Evolutionary conservation across 1,140 invertebrate genomes (phyloP).

Genomic region (Saccostrea cuccullata): DNA sequence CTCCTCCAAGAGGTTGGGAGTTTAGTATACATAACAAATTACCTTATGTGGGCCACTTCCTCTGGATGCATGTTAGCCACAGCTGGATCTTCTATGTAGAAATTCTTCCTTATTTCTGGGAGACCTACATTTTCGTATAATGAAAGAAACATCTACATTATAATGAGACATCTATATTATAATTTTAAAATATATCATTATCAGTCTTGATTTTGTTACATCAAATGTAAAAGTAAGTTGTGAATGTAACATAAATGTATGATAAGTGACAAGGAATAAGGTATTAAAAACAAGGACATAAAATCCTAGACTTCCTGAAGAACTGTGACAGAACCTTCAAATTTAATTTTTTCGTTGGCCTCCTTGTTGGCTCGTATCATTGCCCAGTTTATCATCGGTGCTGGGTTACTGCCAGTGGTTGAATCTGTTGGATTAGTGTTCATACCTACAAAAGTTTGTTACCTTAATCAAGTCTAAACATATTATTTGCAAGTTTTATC

Average conservation of each 20-base stretch:
- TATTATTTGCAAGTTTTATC: too few relatives aligned
- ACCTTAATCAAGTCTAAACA: too few relatives aligned
- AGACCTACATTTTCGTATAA: conserved; percentile 76
- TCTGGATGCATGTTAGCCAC: conserved; percentile 83
- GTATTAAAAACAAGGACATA: background rate
- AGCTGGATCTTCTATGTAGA: conserved; percentile 89
- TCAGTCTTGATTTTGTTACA: too few relatives aligned
- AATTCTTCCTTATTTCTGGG: conserved; percentile 87
- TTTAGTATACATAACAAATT: background rate
- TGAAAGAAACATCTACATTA: background rate
- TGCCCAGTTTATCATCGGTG: conserved; percentile 65
- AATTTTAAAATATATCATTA: too few relatives aligned
- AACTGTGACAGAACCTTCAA: conserved; percentile 55
- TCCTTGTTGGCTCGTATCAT: conserved; percentile 60
- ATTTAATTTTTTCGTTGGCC: conserved; percentile 61
- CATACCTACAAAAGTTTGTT: background rate
- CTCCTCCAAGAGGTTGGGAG: too few relatives aligned
- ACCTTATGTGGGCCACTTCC: conserved; percentile 82
- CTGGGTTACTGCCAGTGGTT: conserved; percentile 39
- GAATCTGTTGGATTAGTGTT: background rate
- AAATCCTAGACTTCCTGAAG: background rate
- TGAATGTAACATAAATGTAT: too few relatives aligned
- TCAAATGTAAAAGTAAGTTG: too few relatives aligned
- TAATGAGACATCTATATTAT: too few relatives aligned
- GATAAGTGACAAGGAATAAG: too few relatives aligned